A percentile compares a stretch with the other conserved stretches of the same genome.
Evolutionary conservation across 2,888 invertebrate species (phyloP).

Genomic region (Sphinx pinastri): DNA sequence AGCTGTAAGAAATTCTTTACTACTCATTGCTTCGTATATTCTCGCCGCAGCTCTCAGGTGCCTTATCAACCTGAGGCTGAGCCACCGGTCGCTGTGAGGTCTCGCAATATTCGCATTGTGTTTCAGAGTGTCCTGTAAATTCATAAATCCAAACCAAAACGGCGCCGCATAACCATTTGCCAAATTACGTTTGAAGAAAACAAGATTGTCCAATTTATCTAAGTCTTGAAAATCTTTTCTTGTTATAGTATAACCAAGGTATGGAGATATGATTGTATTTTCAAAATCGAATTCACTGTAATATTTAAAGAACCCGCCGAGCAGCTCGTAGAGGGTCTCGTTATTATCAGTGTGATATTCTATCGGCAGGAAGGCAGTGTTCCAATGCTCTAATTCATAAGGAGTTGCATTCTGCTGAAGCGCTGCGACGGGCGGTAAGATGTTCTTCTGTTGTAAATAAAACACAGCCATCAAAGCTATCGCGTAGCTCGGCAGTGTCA

Average conservation of each 20-base stretch:
- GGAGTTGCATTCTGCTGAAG: not conserved
- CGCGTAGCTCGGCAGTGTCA: constrained; percentile 10
- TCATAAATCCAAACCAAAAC: not conserved
- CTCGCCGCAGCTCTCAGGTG: not conserved
- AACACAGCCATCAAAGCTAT: not conserved
- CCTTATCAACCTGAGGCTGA: not conserved
- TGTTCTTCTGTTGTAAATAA: constrained; percentile 9
- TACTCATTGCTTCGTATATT: not conserved
- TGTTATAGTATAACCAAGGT: constrained; percentile 36
- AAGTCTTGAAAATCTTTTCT: not conserved
- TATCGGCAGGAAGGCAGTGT: constrained; percentile 24
- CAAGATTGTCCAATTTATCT: constrained; percentile 24
- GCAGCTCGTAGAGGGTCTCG: constrained; percentile 31
- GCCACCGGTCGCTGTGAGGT: not conserved
- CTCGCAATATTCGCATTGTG: not conserved
- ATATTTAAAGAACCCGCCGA: constrained; percentile 41
- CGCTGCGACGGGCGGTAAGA: not conserved
- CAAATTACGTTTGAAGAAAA: not conserved
- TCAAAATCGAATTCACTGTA: constrained; percentile 40
- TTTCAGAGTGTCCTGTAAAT: not conserved
- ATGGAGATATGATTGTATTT: constrained; percentile 40
- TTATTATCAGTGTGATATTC: constrained; percentile 25
- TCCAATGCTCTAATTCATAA: constrained; percentile 26
- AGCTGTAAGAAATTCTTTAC: not conserved
- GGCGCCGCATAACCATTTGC: not conserved